Conservation (phyloP, 1,140 invertebrate genomes). For the Oscheius sp. region DNA sequence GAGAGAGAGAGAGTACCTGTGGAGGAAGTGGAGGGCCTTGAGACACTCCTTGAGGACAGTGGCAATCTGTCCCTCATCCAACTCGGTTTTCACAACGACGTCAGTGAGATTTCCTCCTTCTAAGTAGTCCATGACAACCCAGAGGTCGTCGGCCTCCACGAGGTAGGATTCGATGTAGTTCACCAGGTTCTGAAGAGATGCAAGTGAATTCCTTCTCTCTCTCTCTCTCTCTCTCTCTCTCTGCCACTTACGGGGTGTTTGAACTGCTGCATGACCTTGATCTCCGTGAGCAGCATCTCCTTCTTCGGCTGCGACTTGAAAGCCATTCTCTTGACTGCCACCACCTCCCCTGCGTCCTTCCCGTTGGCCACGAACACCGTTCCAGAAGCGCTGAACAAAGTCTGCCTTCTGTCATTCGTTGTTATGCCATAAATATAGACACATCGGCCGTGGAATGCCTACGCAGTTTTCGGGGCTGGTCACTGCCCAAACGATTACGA, state of each 20-base stretch:
- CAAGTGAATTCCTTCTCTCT: no score
- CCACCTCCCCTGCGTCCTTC: conserved; percentile 57
- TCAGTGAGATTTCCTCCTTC: conserved; percentile 67
- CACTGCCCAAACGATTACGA: no score
- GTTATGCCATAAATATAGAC: no score
- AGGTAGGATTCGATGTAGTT: conserved; percentile 63
- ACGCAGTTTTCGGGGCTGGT: no score
- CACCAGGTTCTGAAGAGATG: conserved; percentile 65
- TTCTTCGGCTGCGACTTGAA: conserved; percentile 66
- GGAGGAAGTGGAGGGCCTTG: conserved; percentile 55
- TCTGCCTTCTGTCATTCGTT: not conserved
- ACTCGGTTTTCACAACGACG: conserved; percentile 67
- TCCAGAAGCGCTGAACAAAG: conserved; percentile 63
- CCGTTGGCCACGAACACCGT: conserved; percentile 63
- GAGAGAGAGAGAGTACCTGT: no score
- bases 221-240: no score
- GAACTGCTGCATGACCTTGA: conserved; percentile 62
- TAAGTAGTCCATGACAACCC: conserved; percentile 68
- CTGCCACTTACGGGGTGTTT: conserved; percentile 51
- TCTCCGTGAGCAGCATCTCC: conserved; percentile 66
- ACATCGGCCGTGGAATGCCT: no score
- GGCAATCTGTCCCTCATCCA: conserved; percentile 64
- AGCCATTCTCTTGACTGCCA: conserved; percentile 67
- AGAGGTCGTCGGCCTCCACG: conserved; percentile 63
- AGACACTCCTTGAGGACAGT: conserved; percentile 58